These are phyloP conservation scores for Eulemur rubriventer DNA, from an alignment of 2,797 vertebrate species.

Conservation along the genomic window DNA sequence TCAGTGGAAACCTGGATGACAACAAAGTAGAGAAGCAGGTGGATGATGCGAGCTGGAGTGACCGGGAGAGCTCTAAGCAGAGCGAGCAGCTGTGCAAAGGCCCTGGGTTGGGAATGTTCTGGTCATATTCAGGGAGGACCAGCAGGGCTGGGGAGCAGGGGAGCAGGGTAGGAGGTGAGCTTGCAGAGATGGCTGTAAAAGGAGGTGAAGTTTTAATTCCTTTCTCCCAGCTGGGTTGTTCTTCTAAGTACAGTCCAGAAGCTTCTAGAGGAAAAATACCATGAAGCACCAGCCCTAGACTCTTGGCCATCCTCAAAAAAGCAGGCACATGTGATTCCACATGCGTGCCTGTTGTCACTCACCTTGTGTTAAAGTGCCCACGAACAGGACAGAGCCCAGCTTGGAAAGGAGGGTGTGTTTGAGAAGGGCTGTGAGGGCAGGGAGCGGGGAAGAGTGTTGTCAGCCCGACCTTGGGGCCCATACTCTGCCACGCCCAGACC, in stretches of 20 bases:
- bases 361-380: not conserved
- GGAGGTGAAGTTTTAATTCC: not conserved
- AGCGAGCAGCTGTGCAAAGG: not conserved
- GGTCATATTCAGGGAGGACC: no score
- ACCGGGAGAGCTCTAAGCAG: not conserved
- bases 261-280: not conserved
- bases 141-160: not conserved
- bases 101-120: not conserved
- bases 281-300: not conserved
- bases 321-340: not conserved
- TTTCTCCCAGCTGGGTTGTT: not conserved
- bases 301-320: not conserved
- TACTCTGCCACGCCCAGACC: not conserved
- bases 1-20: not conserved
- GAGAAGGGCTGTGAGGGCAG: not conserved
- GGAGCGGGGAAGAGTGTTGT: not conserved
- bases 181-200: not conserved
- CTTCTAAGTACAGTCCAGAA: not conserved
- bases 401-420: not conserved
- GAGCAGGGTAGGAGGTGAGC: not conserved
- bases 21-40: not conserved
- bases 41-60: not conserved
- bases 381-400: not conserved
- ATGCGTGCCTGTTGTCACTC: not conserved
- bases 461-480: not conserved